phyloP scores from a whole-genome alignment of 2,888 invertebrate genomes.

The Trichopria drosophilae region DNA sequence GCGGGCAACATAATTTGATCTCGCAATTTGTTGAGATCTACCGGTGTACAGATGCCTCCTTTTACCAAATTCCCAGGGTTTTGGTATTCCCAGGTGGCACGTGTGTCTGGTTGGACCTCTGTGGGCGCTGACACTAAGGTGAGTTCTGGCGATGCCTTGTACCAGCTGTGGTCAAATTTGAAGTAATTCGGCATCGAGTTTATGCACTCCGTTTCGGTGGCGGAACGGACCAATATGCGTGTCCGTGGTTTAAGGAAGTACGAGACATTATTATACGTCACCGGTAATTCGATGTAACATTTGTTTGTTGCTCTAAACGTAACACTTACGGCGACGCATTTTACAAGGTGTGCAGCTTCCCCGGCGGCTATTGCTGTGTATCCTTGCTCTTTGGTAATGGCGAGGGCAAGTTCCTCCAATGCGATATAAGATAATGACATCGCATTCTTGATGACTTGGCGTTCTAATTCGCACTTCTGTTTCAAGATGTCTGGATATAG shows the following conservation, averaged over 20 bases:
- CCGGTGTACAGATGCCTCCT: conserved; percentile 7
- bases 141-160: no score
- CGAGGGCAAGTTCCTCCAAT: conserved; percentile 2
- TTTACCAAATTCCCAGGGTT: conserved; percentile 11
- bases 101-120: background rate
- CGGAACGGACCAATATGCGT: conserved; percentile 1
- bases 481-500: background rate
- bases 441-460: no score
- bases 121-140: no score
- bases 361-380: no score
- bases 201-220: conserved; percentile 4
- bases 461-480: background rate
- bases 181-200: no score
- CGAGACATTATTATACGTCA: background rate
- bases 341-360: conserved; percentile 10
- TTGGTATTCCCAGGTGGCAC: conserved; percentile 9
- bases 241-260: background rate
- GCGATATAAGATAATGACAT: no score
- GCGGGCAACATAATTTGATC: conserved; percentile 13
- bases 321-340: conserved; percentile 1
- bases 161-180: no score
- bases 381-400: no score
- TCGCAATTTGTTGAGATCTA: conserved; percentile 5
- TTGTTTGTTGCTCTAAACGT: background rate
- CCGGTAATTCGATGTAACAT: no score